A percentile compares a stretch with the other conserved stretches of the same genome.
Evolutionary conservation across 2,797 vertebrate species (phyloP).

Genomic region (Otolemur crassicaudatus): DNA sequence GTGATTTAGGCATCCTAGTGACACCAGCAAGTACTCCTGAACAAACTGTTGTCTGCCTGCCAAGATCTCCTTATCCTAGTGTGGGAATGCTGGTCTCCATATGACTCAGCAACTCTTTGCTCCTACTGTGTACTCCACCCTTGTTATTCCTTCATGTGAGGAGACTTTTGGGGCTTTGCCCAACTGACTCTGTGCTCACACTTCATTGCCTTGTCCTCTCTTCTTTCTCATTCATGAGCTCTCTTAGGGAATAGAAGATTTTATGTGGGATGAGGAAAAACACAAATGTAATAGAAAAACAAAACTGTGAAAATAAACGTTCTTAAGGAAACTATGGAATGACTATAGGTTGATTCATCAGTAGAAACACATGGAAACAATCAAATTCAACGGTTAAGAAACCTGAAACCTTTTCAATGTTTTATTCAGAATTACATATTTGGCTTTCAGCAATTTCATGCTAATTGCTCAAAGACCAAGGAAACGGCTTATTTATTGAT

Average conservation of each 20-base stretch:
- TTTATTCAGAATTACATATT: constrained; percentile 44
- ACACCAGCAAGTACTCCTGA: background rate
- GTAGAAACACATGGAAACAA: constrained; percentile 66
- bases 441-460: constrained; percentile 28
- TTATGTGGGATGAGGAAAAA: constrained; percentile 41
- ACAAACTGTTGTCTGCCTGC: background rate
- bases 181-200: background rate
- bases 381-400: constrained; percentile 61
- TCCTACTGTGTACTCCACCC: background rate
- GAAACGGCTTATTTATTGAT: background rate
- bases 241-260: background rate
- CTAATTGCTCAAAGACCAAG: constrained; percentile 48
- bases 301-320: constrained; percentile 56
- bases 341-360: constrained; percentile 68
- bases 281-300: constrained; percentile 61
- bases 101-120: constrained; percentile 24
- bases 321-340: constrained; percentile 49
- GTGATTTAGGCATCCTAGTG: background rate
- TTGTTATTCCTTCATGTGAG: background rate
- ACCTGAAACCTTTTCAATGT: constrained; percentile 52
- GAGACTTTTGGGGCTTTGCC: background rate
- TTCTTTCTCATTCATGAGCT: constrained; percentile 46
- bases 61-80: background rate
- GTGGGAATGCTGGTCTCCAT: background rate
- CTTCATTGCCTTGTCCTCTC: background rate